Evolutionary conservation across 2,888 invertebrate species (phyloP).

Genomic region (Tolmerus cingulatus): DNA sequence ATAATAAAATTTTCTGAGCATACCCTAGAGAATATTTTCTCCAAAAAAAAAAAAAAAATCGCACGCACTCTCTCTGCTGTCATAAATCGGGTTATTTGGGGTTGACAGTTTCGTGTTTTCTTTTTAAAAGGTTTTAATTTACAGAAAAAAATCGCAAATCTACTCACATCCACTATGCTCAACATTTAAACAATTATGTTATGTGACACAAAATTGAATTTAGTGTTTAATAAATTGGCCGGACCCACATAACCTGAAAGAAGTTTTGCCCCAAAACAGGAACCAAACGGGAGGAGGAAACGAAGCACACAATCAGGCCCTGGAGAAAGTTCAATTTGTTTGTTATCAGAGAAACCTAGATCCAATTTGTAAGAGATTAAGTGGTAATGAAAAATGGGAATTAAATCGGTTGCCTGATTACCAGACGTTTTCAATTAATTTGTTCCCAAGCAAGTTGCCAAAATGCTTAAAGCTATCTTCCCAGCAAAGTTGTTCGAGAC

Average conservation of each 20-base stretch:
- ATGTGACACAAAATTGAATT: not conserved
- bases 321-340: constrained; percentile 19
- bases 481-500: constrained; percentile 55
- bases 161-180: not conserved
- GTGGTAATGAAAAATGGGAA: constrained; percentile 10
- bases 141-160: not conserved
- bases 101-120: constrained; percentile 1
- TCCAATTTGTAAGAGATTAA: not conserved
- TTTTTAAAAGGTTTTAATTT: not conserved
- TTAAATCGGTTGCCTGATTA: not conserved
- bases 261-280: not conserved
- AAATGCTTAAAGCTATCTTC: constrained; percentile 49
- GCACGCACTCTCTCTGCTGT: not conserved
- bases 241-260: constrained; percentile 22
- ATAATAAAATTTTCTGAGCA: not conserved
- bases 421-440: not conserved
- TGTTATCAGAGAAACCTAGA: not conserved
- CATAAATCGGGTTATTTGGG: not conserved
- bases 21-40: not conserved
- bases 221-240: not conserved
- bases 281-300: not conserved
- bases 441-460: not conserved
- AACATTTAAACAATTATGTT: not conserved
- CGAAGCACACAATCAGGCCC: not conserved
- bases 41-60: too few relatives aligned